Base-by-base conservation (phyloP, 2,888 invertebrate species). In the Stenodema calcarata region DNA sequence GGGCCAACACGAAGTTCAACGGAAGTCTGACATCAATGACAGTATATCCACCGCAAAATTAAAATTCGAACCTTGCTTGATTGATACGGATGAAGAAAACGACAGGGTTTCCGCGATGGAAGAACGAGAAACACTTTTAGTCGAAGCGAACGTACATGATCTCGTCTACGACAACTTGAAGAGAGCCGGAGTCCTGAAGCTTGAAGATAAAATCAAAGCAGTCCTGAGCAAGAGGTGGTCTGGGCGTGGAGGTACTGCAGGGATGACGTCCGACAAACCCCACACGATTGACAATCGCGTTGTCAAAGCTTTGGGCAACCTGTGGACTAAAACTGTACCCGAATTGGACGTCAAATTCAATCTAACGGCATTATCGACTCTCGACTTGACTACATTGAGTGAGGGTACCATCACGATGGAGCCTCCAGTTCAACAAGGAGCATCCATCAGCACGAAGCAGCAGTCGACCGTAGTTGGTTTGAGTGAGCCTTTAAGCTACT, bases 1-100 rank as follows among this genome's bases (percentile, higher is more conserved):
- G 35, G 35, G 35, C 4, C 2, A 35, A 35, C 35, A 7, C 7
- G 7, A 35, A 35, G 35, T 4, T 35, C 35, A 7, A 7, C 7
- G 35, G 35, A 35, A 35, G 2, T 2, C 35, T 2, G 7, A 35
- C 4, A 35, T 35, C 35, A 4, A 7, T 2, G 35, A 4, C 7
- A 7, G 7, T 2, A 35, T n/a, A n/a, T n/a, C 44, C 44, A 4
- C 0, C 0, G 16, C 14, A 50, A 28, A 35, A 16, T 47, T 47
- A 89, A 94, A 94, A 0, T 94, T 93, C 90, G 93, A 94, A 89
- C 94, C 95, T 0, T 94, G 94, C 89, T 92, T 93, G 18, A 94
- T 95, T 89, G 92, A 94, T 87, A 93, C 94, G 90, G 91, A 94
- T 14, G 96, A 96, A 90, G 96, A 96, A 90, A 93, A 94, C 18